A percentile compares a stretch with the other conserved stretches of the same genome.
phyloP scores from a whole-genome alignment of 2,113 vertebrate species.

The Aphyosemion australe region DNA sequence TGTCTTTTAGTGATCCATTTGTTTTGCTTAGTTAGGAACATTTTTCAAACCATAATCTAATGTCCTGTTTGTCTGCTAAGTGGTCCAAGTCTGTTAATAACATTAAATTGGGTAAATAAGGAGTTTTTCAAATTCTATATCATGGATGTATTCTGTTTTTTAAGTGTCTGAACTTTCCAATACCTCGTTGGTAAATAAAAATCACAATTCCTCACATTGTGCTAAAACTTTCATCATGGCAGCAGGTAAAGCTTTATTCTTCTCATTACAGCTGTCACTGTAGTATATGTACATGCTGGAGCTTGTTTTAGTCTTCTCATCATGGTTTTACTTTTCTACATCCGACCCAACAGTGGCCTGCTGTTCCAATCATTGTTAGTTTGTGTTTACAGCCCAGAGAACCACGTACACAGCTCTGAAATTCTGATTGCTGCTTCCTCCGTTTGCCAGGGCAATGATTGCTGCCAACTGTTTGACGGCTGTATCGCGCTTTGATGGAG shows the following conservation, averaged over 20 bases:
- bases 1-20: too few relatives aligned
- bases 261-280: neutral
- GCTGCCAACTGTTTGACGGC: slow-evolving; percentile 31
- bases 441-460: slow-evolving; percentile 19
- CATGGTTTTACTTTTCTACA: slow-evolving; percentile 5
- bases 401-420: slow-evolving; percentile 14
- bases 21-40: too few relatives aligned
- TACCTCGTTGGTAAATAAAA: slow-evolving; percentile 15
- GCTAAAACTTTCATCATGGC: neutral
- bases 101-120: too few relatives aligned
- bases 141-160: too few relatives aligned
- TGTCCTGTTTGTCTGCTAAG: too few relatives aligned
- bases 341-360: slow-evolving; percentile 29
- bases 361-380: slow-evolving; percentile 27
- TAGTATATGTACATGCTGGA: slow-evolving; percentile 16
- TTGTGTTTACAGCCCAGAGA: slow-evolving; percentile 37
- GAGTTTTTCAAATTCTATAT: too few relatives aligned
- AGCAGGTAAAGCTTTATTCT: slow-evolving; percentile 35
- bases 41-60: too few relatives aligned
- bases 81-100: too few relatives aligned
- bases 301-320: slow-evolving; percentile 25
- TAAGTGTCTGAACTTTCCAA: too few relatives aligned
- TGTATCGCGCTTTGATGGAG: slow-evolving; percentile 15
- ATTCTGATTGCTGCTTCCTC: slow-evolving; percentile 10
- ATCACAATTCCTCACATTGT: slow-evolving; percentile 8